Evolutionary conservation across 2,888 invertebrate genomes (phyloP).

Genomic region (Clistopyga incitator): DNA sequence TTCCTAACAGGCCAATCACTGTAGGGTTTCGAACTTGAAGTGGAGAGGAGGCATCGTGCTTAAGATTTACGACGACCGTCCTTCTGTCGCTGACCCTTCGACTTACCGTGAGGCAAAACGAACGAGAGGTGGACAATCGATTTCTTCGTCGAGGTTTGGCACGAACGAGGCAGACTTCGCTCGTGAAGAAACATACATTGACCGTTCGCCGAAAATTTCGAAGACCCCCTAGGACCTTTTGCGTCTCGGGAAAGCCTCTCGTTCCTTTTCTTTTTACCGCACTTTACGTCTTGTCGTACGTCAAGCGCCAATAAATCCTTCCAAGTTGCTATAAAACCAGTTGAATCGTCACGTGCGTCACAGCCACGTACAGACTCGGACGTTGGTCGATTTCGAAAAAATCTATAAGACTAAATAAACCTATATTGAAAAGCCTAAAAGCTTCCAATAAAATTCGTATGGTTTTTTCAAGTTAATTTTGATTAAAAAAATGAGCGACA

Average conservation of each 20-base stretch:
- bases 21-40: constrained; percentile 20
- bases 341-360: constrained; percentile 28
- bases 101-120: constrained; percentile 46
- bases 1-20: constrained; percentile 42
- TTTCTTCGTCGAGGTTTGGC: constrained; percentile 34
- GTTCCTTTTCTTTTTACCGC: constrained; percentile 5
- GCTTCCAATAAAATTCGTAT: neutral
- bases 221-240: constrained; percentile 10
- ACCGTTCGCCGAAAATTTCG: constrained; percentile 24
- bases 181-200: constrained; percentile 23
- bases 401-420: neutral
- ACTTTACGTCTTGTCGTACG: neutral
- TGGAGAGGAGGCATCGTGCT: constrained; percentile 18
- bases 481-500: no score
- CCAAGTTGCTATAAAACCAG: constrained; percentile 11
- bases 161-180: constrained; percentile 17
- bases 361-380: constrained; percentile 14
- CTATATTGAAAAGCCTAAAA: neutral
- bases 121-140: constrained; percentile 63
- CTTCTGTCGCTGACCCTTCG: constrained; percentile 61
- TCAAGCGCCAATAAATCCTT: constrained; percentile 17
- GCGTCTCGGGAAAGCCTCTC: constrained; percentile 10
- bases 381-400: neutral
- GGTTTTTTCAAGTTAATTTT: no score
- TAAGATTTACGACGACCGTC: constrained; percentile 61